A percentile compares a stretch with the other conserved stretches of the same genome.
phyloP scores from a whole-genome alignment of 2,797 vertebrate species.

The Melanotaenia nigrans region DNA sequence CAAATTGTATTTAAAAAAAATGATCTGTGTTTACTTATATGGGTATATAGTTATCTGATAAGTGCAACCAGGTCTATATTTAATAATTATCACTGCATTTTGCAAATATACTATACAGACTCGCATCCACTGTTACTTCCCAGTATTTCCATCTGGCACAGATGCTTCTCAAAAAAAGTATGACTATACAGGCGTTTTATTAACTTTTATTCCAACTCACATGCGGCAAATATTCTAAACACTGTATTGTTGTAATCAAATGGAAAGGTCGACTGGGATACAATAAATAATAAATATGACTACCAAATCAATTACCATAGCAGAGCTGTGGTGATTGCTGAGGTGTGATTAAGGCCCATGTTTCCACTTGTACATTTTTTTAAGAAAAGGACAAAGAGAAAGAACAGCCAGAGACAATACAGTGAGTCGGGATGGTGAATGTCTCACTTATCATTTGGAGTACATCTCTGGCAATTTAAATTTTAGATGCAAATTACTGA shows the following conservation, averaged over 20 bases:
- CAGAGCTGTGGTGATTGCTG: conserved; percentile 36
- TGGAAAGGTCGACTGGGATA: background rate
- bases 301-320: background rate
- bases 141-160: background rate
- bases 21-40: too few relatives aligned
- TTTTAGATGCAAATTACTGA: conserved; percentile 10
- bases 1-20: conserved; percentile 8
- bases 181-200: background rate
- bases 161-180: background rate
- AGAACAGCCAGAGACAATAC: conserved; percentile 7
- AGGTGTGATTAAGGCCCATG: conserved; percentile 39
- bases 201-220: background rate
- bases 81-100: too few relatives aligned
- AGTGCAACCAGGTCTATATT: too few relatives aligned
- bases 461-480: background rate
- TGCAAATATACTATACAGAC: background rate
- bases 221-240: background rate
- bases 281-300: conserved; percentile 1
- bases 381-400: background rate
- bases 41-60: too few relatives aligned
- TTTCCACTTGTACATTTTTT: background rate
- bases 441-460: conserved; percentile 17
- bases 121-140: background rate
- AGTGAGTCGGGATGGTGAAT: conserved; percentile 7
- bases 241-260: background rate